phyloP scores from a whole-genome alignment of 2,888 invertebrate genomes.

The Bedellia somnulentella region DNA sequence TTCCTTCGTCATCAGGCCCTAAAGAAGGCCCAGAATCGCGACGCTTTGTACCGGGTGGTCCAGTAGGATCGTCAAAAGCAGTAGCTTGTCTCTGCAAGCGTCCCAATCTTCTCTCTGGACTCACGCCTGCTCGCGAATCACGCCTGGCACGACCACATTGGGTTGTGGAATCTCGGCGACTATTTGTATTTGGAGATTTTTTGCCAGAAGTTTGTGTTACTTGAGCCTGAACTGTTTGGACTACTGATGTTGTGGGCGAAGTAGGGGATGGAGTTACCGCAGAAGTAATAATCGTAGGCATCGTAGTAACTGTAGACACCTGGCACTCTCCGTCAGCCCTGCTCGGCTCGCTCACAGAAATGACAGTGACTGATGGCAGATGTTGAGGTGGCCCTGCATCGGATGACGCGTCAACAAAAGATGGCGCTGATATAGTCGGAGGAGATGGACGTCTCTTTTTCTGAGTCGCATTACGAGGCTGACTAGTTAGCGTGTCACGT shows the following conservation, averaged over 20 bases:
- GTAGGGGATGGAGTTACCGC: slow-evolving; percentile 83
- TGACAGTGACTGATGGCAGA: slow-evolving; percentile 47
- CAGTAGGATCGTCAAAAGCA: slow-evolving; percentile 82
- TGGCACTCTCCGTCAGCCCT: slow-evolving; percentile 66
- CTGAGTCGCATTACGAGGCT: slow-evolving; percentile 61
- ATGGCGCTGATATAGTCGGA: slow-evolving; percentile 39
- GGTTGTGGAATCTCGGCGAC: slow-evolving; percentile 80
- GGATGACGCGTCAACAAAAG: slow-evolving; percentile 63
- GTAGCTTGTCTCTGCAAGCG: slow-evolving; percentile 85
- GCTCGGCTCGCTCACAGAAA: slow-evolving; percentile 45
- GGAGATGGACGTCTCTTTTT: slow-evolving; percentile 56
- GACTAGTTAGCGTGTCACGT: slow-evolving; percentile 66
- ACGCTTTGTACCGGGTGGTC: slow-evolving; percentile 69
- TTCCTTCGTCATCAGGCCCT: slow-evolving; percentile 79
- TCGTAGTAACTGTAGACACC: slow-evolving; percentile 48
- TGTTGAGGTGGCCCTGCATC: slow-evolving; percentile 65
- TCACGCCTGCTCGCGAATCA: slow-evolving; percentile 67
- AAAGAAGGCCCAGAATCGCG: slow-evolving; percentile 83
- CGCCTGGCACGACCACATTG: slow-evolving; percentile 73
- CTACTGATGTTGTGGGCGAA: slow-evolving; percentile 61
- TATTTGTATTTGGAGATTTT: slow-evolving; percentile 51
- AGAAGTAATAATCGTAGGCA: slow-evolving; percentile 5
- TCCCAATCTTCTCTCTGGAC: slow-evolving; percentile 69
- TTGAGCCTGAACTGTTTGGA: not conserved
- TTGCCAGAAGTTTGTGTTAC: slow-evolving; percentile 17